A percentile compares a stretch with the other conserved stretches of the same genome.
Conservation (phyloP, 2,797 vertebrate species). For the Avahi laniger region DNA sequence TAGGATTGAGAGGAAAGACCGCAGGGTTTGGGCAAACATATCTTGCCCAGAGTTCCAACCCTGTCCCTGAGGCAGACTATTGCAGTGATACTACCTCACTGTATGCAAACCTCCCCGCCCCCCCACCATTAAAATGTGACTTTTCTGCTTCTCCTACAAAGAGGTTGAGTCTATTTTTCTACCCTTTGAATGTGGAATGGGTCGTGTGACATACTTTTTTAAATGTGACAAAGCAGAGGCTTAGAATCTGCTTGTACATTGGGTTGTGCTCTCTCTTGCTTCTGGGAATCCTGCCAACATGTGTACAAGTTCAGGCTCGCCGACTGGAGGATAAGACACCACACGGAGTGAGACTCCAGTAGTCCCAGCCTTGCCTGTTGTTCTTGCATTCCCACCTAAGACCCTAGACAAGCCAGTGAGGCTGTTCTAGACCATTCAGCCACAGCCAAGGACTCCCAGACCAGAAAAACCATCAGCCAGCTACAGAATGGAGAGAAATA, state of each 20-base stretch:
- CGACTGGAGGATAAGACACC: neutral
- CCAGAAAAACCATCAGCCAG: neutral
- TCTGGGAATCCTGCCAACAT: neutral
- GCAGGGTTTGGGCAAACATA: neutral
- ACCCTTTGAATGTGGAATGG: neutral
- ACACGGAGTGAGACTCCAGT: neutral
- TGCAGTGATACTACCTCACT: neutral
- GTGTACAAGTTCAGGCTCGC: neutral
- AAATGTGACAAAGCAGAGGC: neutral
- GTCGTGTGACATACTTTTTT: neutral
- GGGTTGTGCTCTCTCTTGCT: neutral
- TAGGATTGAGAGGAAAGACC: neutral
- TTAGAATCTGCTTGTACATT: neutral
- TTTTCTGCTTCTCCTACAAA: neutral
- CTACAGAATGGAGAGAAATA: neutral
- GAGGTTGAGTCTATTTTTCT: neutral
- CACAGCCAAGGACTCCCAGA: neutral
- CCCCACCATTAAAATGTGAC: neutral
- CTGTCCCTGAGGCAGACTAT: neutral
- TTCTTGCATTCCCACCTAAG: neutral
- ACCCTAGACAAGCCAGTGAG: neutral
- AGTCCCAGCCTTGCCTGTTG: neutral
- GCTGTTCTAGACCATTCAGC: neutral
- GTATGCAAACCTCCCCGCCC: neutral
- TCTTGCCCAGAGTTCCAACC: neutral